A percentile compares a stretch with the other conserved stretches of the same genome.
Conservation (phyloP, 2,888 invertebrate species). For the Sipha maydis region DNA sequence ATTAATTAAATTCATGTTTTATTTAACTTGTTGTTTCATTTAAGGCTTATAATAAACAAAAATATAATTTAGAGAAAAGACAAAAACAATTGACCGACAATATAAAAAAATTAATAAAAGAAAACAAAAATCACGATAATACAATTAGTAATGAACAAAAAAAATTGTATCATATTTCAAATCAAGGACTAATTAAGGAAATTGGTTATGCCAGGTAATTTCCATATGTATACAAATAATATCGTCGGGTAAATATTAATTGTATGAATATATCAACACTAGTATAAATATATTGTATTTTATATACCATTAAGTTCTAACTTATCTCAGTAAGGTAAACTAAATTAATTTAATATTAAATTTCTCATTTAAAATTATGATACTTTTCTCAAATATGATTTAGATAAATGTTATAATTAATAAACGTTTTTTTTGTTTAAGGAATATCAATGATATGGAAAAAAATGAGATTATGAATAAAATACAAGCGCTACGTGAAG, state of each 20-base stretch:
- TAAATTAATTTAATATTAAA: too few relatives aligned
- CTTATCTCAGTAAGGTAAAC: too few relatives aligned
- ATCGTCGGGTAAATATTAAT: too few relatives aligned
- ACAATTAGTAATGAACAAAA: neutral
- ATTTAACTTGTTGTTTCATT: neutral
- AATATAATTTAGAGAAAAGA: neutral
- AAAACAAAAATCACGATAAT: conserved; percentile 20
- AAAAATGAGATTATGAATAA: conserved; percentile 72
- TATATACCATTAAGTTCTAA: too few relatives aligned
- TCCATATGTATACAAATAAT: too few relatives aligned
- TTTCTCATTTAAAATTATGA: too few relatives aligned
- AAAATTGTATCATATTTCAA: too few relatives aligned
- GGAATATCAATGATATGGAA: conserved; percentile 74
- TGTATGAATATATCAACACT: too few relatives aligned
- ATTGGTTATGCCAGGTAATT: too few relatives aligned
- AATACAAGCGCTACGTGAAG: conserved; percentile 76
- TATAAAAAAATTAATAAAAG: neutral
- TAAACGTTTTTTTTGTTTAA: conserved; percentile 66
- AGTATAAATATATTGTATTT: too few relatives aligned
- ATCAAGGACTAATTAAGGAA: too few relatives aligned
- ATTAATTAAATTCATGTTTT: neutral
- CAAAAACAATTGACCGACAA: neutral
- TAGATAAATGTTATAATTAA: neutral
- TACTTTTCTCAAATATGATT: neutral
- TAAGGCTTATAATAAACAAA: neutral